Percentiles rank a stretch among this genome's conserved stretches.
Conservation (phyloP, 2,113 vertebrate species). For the Oreochromis tanganicae region DNA sequence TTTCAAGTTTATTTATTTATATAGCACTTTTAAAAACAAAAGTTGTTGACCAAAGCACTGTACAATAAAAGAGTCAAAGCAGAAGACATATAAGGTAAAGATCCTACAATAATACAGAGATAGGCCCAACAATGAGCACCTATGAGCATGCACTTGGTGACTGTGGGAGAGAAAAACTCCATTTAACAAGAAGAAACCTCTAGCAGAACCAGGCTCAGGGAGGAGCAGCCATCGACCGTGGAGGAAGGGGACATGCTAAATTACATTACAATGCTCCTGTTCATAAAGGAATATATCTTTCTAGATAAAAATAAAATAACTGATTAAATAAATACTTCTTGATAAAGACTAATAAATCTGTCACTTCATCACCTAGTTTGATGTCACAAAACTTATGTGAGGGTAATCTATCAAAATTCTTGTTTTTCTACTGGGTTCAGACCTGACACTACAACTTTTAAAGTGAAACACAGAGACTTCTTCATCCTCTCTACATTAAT, state of each 20-base stretch:
- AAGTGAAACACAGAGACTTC: neutral
- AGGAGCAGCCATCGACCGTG: neutral
- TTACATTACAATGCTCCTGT: neutral
- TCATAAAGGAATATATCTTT: neutral
- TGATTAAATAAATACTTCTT: neutral
- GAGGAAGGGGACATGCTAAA: neutral
- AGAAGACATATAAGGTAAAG: neutral
- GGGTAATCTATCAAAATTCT: neutral
- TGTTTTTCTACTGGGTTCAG: neutral
- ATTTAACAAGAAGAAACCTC: neutral
- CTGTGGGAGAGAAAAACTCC: neutral
- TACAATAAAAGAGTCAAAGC: neutral
- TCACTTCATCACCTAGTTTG: neutral
- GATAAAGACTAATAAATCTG: neutral
- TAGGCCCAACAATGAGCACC: neutral
- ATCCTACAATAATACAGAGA: neutral
- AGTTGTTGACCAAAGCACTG: neutral
- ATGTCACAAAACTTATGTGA: neutral
- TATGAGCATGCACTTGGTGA: neutral
- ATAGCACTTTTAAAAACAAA: neutral
- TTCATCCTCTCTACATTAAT: neutral
- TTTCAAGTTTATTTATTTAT: neutral
- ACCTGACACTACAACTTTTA: neutral
- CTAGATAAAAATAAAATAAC: neutral
- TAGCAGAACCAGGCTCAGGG: neutral